Evolutionary conservation across 1,140 invertebrate species (phyloP), one percentile per base, ranked within the genome.

Genomic region (Rhagoletis pomonella): DNA sequence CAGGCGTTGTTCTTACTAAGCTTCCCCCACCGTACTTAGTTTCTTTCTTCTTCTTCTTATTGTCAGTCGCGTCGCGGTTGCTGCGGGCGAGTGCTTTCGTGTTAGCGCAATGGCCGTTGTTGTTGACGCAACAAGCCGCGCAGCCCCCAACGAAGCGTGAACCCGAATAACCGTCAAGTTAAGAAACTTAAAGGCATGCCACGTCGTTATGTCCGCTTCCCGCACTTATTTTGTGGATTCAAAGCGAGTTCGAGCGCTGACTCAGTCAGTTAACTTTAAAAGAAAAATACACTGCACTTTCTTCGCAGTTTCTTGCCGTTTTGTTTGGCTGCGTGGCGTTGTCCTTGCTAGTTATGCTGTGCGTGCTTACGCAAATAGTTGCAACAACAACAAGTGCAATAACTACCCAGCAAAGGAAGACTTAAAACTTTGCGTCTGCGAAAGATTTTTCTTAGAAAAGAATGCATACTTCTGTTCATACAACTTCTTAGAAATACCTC

Each of bases 131-230:
- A 81, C 73, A 81, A 81, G 73, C 73, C 73, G 47, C 73, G 47
- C 47, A 81, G 44, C n/a, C n/a, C n/a, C n/a, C 73, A 81, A 81
- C 44, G 17, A 81, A 81, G 50, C 73, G 73, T 81, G 73, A 81
- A 81, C 73, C 50, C 73, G 73, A 50, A 81, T 81, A 81, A 81
- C 44, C 73, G 73, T 81, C 73, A 81, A 81, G 73, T 55, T 81
- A 55, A 55, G 44, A 55, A 81, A 81, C 19, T 19, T 73, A 47
- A 47, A 73, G 60, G 39, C 67, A 47, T 81, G 50, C 60, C 60
- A 62, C 12, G 60, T 62, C 12, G 17, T 62, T 17, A 62, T 62
- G 47, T 2, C 47, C 42, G 12, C 73, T 47, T 10, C 50, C 17
- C 17, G 4, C 50, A 17, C 50, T 44, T 2, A 17, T 12, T 50